phyloP scores from a whole-genome alignment of 2,888 invertebrate genomes.

The Amblyteles armatorius region DNA sequence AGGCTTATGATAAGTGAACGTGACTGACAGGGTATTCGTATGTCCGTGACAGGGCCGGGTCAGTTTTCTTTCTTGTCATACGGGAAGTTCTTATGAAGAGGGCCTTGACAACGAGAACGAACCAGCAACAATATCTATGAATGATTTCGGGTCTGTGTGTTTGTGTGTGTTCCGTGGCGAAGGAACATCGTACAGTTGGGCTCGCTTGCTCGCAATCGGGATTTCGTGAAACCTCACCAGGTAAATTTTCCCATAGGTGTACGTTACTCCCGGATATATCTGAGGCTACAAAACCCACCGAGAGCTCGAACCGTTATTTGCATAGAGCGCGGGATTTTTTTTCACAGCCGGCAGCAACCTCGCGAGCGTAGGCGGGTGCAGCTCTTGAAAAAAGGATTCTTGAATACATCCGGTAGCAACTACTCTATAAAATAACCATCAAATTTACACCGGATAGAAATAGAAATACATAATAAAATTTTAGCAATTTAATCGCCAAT shows the following conservation, averaged over 20 bases:
- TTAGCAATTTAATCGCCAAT: neutral
- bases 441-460: neutral
- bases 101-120: conserved; percentile 34
- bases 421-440: conserved; percentile 20
- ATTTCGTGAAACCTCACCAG: conserved; percentile 68
- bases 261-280: conserved; percentile 72
- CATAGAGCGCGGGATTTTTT: conserved; percentile 72
- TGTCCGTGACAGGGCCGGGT: conserved; percentile 17
- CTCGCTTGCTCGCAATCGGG: conserved; percentile 63
- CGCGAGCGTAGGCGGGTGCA: conserved; percentile 38
- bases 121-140: conserved; percentile 30
- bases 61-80: conserved; percentile 21
- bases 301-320: conserved; percentile 72
- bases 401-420: conserved; percentile 20
- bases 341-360: conserved; percentile 47
- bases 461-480: neutral
- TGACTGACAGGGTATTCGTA: conserved; percentile 47
- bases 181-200: conserved; percentile 42
- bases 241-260: conserved; percentile 79
- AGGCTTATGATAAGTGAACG: conserved; percentile 27
- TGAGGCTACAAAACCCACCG: conserved; percentile 7
- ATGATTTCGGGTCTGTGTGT: conserved; percentile 16
- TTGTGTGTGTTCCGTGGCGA: neutral
- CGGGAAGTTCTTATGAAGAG: conserved; percentile 18
- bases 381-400: conserved; percentile 23